phyloP scores from a whole-genome alignment of 2,797 vertebrate species.

The Peromyscus aztecus region DNA sequence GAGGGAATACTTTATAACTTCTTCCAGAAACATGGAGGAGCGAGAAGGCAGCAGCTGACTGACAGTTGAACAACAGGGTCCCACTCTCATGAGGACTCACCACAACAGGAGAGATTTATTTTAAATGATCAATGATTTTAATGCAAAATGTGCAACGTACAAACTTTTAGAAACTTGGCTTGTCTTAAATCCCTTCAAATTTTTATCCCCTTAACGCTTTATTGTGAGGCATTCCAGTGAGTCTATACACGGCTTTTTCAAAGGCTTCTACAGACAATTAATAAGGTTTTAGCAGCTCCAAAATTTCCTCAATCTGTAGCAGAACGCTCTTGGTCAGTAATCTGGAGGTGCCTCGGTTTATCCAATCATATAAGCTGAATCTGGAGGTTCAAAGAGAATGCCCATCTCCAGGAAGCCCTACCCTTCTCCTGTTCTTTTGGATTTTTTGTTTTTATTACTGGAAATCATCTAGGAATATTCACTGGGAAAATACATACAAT shows the following conservation, averaged over 20 bases:
- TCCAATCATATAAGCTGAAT: not conserved
- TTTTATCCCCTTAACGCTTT: not conserved
- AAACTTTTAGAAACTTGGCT: not conserved
- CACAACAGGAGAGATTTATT: not conserved
- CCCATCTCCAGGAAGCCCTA: not conserved
- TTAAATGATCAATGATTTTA: not conserved
- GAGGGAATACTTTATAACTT: not conserved
- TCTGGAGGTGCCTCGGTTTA: not conserved
- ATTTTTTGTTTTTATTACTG: not conserved
- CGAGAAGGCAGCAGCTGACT: not conserved
- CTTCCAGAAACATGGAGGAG: not conserved
- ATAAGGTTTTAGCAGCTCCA: not conserved
- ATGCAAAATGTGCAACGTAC: not conserved
- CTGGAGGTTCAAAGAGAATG: not conserved
- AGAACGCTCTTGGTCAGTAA: not conserved
- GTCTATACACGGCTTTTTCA: not conserved
- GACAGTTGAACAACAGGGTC: not conserved
- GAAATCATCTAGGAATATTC: not conserved
- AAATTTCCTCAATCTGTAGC: not conserved
- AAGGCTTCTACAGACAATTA: not conserved
- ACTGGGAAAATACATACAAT: not conserved
- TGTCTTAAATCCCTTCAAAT: constrained; percentile 19
- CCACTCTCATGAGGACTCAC: not conserved
- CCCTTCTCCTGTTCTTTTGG: not conserved
- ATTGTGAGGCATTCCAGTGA: not conserved